phyloP scores from a whole-genome alignment of 2,888 invertebrate genomes.

The Pachycephus smyrnensis region DNA sequence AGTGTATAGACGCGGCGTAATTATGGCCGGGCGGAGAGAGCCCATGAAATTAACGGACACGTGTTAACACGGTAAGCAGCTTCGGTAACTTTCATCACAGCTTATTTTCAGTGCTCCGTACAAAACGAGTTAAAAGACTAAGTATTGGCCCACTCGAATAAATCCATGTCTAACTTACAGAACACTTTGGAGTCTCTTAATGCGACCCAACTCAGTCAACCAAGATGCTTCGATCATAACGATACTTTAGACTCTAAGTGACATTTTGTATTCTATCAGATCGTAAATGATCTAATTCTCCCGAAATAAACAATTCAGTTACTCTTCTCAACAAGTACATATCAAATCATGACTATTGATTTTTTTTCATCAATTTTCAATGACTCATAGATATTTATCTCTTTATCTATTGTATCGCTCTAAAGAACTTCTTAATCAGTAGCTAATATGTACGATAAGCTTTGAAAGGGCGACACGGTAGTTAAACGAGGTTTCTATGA shows the following conservation, averaged over 20 bases:
- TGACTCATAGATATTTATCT: too few species aligned
- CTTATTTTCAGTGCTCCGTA: not conserved
- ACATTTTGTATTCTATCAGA: not conserved
- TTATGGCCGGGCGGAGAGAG: not conserved
- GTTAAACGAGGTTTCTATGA: not conserved
- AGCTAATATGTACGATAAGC: not conserved
- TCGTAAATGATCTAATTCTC: not conserved
- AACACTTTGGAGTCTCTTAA: too few species aligned
- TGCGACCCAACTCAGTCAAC: too few species aligned
- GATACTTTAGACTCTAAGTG: not conserved
- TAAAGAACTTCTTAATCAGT: not conserved
- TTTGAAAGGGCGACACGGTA: not conserved
- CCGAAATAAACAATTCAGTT: not conserved
- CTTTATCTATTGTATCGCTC: not conserved
- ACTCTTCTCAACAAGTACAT: not conserved
- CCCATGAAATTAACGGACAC: constrained; percentile 9
- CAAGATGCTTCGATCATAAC: not conserved
- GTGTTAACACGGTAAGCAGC: constrained; percentile 15
- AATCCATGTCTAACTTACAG: not conserved
- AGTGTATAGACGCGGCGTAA: not conserved
- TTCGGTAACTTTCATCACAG: constrained; percentile 9
- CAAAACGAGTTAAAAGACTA: not conserved
- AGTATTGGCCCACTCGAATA: not conserved
- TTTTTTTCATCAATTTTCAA: not conserved
- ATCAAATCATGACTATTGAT: not conserved